Conservation (phyloP, 2,113 vertebrate species). For the Lepidiolamprologus cunningtoni region DNA sequence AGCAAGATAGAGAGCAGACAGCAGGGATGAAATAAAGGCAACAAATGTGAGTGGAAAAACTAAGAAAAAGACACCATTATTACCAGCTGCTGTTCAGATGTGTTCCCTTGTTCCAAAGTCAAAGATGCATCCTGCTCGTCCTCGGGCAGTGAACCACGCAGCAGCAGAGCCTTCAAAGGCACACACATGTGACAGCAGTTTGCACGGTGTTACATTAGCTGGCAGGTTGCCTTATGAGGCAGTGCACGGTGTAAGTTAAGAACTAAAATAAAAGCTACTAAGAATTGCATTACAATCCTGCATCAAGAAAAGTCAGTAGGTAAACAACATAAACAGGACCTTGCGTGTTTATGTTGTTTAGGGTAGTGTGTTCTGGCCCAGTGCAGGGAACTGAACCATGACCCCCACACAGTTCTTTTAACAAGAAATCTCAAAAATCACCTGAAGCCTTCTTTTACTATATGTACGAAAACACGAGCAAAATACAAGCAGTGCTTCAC, state of each 20-base stretch:
- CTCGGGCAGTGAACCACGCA: constrained; percentile 86
- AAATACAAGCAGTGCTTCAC: neutral
- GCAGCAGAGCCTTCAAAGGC: constrained; percentile 79
- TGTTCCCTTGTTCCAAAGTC: constrained; percentile 74
- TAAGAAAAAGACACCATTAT: neutral
- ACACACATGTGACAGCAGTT: constrained; percentile 11
- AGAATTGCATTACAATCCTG: neutral
- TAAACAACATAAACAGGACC: neutral
- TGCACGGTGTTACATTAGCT: neutral
- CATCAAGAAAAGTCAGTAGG: neutral
- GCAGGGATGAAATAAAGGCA: neutral
- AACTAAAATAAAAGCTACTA: neutral
- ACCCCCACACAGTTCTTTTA: neutral
- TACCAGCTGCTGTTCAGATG: constrained; percentile 86
- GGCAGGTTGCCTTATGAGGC: neutral
- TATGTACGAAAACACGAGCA: neutral
- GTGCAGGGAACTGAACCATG: neutral
- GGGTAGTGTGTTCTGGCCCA: neutral
- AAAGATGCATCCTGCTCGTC: constrained; percentile 84
- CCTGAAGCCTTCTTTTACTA: neutral
- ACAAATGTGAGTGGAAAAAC: neutral
- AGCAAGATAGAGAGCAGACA: neutral
- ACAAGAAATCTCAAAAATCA: neutral
- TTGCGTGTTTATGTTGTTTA: neutral
- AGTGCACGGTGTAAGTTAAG: neutral